These are phyloP conservation scores for Temnopleurus reevesii DNA, from an alignment of 53 echinoderm and acorn worm genomes.

Conservation along the genomic window DNA sequence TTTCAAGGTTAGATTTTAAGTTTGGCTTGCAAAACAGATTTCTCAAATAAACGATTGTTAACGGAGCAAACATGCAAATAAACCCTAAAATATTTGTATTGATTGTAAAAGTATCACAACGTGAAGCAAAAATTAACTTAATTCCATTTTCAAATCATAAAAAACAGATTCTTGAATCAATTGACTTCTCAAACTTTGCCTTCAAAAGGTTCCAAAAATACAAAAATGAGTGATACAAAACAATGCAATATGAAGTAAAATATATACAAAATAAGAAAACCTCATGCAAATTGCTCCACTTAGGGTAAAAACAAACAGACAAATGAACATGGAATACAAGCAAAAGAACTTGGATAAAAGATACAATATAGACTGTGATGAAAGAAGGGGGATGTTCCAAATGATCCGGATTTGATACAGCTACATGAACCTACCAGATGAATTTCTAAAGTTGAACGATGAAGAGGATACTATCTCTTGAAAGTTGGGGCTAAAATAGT, in stretches of 20 bases:
- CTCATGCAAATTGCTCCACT: background rate
- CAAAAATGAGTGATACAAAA: background rate
- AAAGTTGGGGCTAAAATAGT: slow-evolving; percentile 53
- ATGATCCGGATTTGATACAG: slow-evolving; percentile 10
- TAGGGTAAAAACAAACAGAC: background rate
- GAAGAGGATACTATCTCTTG: slow-evolving; percentile 48
- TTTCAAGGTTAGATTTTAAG: too few relatives aligned
- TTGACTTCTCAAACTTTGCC: background rate
- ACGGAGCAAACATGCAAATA: too few relatives aligned
- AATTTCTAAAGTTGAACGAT: background rate
- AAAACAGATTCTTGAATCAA: too few relatives aligned
- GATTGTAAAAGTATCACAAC: too few relatives aligned
- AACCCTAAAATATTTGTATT: too few relatives aligned
- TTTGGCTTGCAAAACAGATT: too few relatives aligned
- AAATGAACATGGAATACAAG: background rate
- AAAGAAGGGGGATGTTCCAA: slow-evolving; percentile 6
- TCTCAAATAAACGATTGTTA: too few relatives aligned
- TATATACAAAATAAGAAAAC: background rate
- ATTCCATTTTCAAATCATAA: too few relatives aligned
- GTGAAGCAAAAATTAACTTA: too few relatives aligned
- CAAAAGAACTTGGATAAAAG: background rate
- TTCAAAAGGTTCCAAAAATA: background rate
- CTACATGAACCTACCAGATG: slow-evolving; percentile 38
- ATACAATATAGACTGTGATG: background rate
- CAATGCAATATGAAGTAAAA: background rate